phyloP scores from a whole-genome alignment of 2,888 invertebrate genomes.

The Lordiphosa fenestrarum region DNA sequence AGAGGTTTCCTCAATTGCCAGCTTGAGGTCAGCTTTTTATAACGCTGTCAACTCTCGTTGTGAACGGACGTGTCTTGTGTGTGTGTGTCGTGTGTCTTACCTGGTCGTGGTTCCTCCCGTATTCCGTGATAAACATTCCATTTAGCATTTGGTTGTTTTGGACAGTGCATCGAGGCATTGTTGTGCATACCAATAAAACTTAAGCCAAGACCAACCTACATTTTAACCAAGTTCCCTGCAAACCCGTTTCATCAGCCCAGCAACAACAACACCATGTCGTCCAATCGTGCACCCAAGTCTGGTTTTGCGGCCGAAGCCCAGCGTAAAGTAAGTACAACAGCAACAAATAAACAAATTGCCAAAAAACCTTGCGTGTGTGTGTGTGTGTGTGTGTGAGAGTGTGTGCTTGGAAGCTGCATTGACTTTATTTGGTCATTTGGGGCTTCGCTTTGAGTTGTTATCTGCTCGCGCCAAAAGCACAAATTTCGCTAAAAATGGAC shows the following conservation, averaged over 20 bases:
- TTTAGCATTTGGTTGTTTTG: constrained; percentile 29
- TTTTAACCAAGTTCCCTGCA: constrained; percentile 64
- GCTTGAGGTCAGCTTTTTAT: background rate
- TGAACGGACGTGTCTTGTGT: constrained; percentile 49
- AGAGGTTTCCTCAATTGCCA: constrained; percentile 16
- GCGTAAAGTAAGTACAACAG: constrained; percentile 88
- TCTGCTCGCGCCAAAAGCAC: constrained; percentile 45
- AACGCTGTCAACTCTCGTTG: constrained; percentile 45
- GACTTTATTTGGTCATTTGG: constrained; percentile 58
- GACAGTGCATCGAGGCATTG: constrained; percentile 56
- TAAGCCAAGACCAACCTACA: constrained; percentile 37
- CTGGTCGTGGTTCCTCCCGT: constrained; percentile 28
- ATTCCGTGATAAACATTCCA: constrained; percentile 72
- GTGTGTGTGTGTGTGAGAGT: constrained; percentile 9
- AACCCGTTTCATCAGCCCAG: constrained; percentile 70
- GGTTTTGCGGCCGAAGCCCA: constrained; percentile 98
- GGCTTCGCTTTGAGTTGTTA: constrained; percentile 21
- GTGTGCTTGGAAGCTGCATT: constrained; percentile 49
- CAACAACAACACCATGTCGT: constrained; percentile 76
- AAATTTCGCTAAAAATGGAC: constrained; percentile 54
- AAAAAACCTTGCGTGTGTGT: constrained; percentile 27
- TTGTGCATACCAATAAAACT: constrained; percentile 21
- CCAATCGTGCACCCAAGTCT: constrained; percentile 80
- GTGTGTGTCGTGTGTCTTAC: constrained; percentile 14
- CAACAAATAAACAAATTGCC: constrained; percentile 52